A percentile compares a stretch with the other conserved stretches of the same genome.
Conservation (phyloP, 2,113 vertebrate species). For the Sylvietta virens region DNA sequence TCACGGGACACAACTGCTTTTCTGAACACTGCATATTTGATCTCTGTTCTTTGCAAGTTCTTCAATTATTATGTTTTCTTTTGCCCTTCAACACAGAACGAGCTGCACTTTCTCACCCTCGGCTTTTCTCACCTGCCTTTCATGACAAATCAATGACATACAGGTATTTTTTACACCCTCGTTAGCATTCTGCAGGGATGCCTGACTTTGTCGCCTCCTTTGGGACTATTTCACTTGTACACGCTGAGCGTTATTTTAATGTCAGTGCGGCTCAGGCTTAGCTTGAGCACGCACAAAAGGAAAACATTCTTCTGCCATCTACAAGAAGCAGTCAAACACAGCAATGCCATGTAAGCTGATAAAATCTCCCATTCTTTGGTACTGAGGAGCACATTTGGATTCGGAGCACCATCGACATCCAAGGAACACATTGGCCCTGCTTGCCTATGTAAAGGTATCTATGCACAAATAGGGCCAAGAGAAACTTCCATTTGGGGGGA, state of each 20-base stretch:
- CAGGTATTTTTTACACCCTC: background rate
- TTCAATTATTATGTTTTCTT: constrained; percentile 8
- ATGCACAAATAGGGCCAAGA: background rate
- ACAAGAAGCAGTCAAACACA: background rate
- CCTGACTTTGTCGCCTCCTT: background rate
- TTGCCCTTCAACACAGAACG: background rate
- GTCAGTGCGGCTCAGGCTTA: background rate
- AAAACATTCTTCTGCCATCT: background rate
- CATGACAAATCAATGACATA: background rate
- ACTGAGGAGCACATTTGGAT: background rate
- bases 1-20: background rate
- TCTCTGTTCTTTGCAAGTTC: background rate
- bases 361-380: background rate
- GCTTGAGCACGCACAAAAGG: background rate
- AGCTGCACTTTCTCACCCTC: background rate
- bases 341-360: background rate
- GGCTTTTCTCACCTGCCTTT: background rate
- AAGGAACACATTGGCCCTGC: background rate
- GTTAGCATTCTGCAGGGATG: background rate
- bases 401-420: background rate
- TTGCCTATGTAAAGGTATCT: background rate
- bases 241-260: background rate
- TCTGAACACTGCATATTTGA: background rate
- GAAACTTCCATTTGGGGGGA: background rate
- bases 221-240: background rate